Percentiles rank a stretch among this genome's conserved stretches.
Evolutionary conservation across 2,888 invertebrate genomes (phyloP).

Genomic region (Branchellion lobata): DNA sequence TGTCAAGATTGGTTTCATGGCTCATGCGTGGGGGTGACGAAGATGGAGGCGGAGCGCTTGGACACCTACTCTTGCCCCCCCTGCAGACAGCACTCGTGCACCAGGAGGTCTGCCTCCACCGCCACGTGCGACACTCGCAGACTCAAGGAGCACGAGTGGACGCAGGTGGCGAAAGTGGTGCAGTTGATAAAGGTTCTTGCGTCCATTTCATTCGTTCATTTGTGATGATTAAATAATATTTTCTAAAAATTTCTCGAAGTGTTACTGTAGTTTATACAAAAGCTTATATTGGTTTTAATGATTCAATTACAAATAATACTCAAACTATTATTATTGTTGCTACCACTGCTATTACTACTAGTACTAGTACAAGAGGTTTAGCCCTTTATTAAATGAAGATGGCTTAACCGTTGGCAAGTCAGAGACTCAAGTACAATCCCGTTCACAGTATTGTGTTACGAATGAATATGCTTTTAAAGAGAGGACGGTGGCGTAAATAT

Average conservation of each 20-base stretch:
- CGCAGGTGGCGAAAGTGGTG: conserved; percentile 45
- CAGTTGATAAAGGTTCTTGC: conserved; percentile 41
- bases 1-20: conserved; percentile 99
- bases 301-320: too few relatives aligned
- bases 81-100: conserved; percentile 65
- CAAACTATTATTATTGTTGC: background rate
- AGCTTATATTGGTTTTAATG: too few relatives aligned
- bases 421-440: too few relatives aligned
- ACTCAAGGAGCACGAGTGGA: conserved; percentile 37
- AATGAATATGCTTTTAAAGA: too few relatives aligned
- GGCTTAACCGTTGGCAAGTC: too few relatives aligned
- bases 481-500: too few relatives aligned
- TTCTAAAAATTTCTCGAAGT: too few relatives aligned
- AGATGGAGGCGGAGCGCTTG: conserved; percentile 73
- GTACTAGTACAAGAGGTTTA: too few relatives aligned
- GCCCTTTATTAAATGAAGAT: too few relatives aligned
- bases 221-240: background rate
- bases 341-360: too few relatives aligned
- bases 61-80: conserved; percentile 95
- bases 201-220: background rate
- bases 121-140: background rate
- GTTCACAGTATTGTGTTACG: too few relatives aligned
- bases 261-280: too few relatives aligned
- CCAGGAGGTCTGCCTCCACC: background rate
- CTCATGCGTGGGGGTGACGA: conserved; percentile 78